Evolutionary conservation across 37 sponge, comb jelly and placozoan species (phyloP).

Genomic region (Theonella swinhoei): DNA sequence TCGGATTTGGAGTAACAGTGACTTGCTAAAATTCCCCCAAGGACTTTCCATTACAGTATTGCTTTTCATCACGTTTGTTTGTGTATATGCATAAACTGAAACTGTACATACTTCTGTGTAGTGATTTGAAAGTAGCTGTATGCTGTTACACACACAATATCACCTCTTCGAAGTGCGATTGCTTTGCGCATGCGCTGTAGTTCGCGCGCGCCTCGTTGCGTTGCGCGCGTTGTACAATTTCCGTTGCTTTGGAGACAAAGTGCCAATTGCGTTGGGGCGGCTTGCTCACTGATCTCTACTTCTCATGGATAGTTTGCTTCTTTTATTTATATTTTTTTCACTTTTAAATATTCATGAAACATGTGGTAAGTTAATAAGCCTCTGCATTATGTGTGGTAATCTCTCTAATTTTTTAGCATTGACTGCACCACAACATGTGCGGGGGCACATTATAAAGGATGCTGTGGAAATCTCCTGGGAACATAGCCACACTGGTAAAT

Average conservation of each 20-base stretch:
- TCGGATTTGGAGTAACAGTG: not conserved
- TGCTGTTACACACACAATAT: no score
- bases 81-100: not conserved
- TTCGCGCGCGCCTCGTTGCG: no score
- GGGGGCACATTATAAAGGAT: slow-evolving; percentile 2
- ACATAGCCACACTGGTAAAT: not conserved
- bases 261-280: not conserved
- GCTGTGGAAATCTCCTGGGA: slow-evolving; percentile 32
- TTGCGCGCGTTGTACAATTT: no score
- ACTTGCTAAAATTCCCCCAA: not conserved
- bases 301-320: not conserved
- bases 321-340: not conserved
- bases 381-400: no score
- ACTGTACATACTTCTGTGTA: no score
- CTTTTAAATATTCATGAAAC: not conserved
- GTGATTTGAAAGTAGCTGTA: not conserved
- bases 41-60: not conserved
- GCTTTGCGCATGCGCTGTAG: not conserved
- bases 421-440: not conserved
- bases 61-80: not conserved
- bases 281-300: not conserved
- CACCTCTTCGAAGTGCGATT: not conserved
- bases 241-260: not conserved
- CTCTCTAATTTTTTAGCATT: not conserved
- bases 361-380: not conserved